Evolutionary conservation across 2,797 vertebrate species (phyloP).

Genomic region (Lagocephalus sceleratus): DNA sequence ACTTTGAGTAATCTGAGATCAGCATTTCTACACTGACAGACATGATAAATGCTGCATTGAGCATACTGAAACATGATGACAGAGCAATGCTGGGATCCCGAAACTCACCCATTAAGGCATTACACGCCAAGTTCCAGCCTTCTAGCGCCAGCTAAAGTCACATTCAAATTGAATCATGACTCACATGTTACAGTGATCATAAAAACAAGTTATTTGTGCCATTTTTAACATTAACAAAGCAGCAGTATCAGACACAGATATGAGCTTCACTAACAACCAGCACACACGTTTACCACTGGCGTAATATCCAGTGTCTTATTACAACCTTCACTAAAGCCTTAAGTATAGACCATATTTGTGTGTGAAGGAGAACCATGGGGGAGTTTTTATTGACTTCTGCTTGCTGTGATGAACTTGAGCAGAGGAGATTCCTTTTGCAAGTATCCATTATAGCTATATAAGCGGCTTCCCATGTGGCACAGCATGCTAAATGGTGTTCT

Average conservation of each 20-base stretch:
- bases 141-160: constrained; percentile 10
- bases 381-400: constrained; percentile 10
- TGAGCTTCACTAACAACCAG: constrained; percentile 14
- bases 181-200: too few species aligned
- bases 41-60: constrained; percentile 27
- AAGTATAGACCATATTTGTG: neutral
- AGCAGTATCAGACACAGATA: neutral
- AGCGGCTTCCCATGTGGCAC: constrained; percentile 4
- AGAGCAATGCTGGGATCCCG: constrained; percentile 15
- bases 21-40: constrained; percentile 35
- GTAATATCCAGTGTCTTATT: neutral
- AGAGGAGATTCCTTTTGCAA: constrained; percentile 9
- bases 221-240: neutral
- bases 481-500: neutral
- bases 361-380: neutral
- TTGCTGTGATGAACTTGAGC: constrained; percentile 23
- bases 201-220: too few species aligned
- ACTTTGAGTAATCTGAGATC: constrained; percentile 39
- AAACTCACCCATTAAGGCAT: neutral
- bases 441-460: neutral
- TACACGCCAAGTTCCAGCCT: constrained; percentile 3
- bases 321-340: neutral
- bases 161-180: neutral
- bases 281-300: constrained; percentile 1
- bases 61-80: constrained; percentile 22